Evolutionary conservation across 2,888 invertebrate genomes (phyloP).

Genomic region (Drosophila suboccidentalis): DNA sequence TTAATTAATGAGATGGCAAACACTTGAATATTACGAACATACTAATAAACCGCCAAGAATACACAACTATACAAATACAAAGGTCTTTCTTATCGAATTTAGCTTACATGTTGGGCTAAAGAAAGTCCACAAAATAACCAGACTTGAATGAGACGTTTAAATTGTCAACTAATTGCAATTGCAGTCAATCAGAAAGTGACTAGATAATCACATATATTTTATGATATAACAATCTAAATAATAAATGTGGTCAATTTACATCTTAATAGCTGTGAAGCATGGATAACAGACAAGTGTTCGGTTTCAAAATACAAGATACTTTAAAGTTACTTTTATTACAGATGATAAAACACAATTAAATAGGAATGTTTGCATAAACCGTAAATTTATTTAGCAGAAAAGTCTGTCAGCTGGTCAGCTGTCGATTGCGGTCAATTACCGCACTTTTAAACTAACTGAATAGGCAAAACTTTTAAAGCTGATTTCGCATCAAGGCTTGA

Average conservation of each 20-base stretch:
- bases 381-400: slow-evolving; percentile 12
- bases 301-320: neutral
- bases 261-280: neutral
- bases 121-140: neutral
- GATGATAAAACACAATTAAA: slow-evolving; percentile 64
- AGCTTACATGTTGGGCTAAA: slow-evolving; percentile 26
- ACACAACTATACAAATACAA: neutral
- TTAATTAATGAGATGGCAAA: slow-evolving; percentile 69
- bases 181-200: neutral
- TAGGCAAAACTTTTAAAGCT: slow-evolving; percentile 53
- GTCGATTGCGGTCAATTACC: slow-evolving; percentile 21
- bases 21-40: slow-evolving; percentile 45
- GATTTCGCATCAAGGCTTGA: slow-evolving; percentile 33
- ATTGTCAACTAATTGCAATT: neutral
- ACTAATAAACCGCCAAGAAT: neutral
- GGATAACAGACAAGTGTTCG: neutral
- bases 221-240: neutral
- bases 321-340: slow-evolving; percentile 45
- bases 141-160: slow-evolving; percentile 4
- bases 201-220: neutral
- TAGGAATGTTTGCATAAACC: neutral
- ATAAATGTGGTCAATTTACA: neutral
- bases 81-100: slow-evolving; percentile 10
- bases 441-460: slow-evolving; percentile 20
- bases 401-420: slow-evolving; percentile 12